Evolutionary conservation across 2,113 vertebrate genomes (phyloP), one percentile per base, ranked within the genome.

Genomic region (Agapornis roseicollis): DNA sequence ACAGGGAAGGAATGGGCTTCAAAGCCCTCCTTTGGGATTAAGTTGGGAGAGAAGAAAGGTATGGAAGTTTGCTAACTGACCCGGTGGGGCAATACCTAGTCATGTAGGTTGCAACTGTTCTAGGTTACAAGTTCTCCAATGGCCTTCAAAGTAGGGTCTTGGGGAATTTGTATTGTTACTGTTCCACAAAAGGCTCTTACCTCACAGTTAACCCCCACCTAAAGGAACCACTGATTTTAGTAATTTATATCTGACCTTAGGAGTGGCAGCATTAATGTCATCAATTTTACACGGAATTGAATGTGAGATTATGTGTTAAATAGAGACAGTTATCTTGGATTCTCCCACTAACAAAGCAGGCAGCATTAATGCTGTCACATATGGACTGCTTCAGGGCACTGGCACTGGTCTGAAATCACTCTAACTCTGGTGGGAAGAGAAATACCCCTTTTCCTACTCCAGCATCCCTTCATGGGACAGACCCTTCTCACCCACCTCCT

Each of bases 261-360:
- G 80, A 93, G 69, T 78, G 85, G 76, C 60, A 95, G 70, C n/a
- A 61, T 70, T 97, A 96, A 97, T 96, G 95, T 97, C 97, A 98
- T 97, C 98, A 96, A 95, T 98, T 98, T 98, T 96, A 98, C 89
- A 96, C 97, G 98, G 97, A 97, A 98, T 98, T 98, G 98, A 96
- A 74, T 50, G 58, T 96, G 96, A 95, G 98, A 98, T 98, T 97
- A 91, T 88, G 96, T 98, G 97, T 98, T 98, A 98, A 98, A 97
- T 96, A 91, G 81, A 79, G 79, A 81, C n/a, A 41, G 65, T 96
- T 92, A 96, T 74, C 88, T 94, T 90, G 92, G 88, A 94, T 94
- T 89, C 80, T 92, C 84, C 90, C 72, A 66, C 93, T 97, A 98
- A 98, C 95, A 97, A 97, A 97, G 88, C 90, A 91, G 89, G 93